These are phyloP conservation scores for Carassius carassius DNA, from an alignment of 2,113 vertebrate genomes.

Conservation along the genomic window DNA sequence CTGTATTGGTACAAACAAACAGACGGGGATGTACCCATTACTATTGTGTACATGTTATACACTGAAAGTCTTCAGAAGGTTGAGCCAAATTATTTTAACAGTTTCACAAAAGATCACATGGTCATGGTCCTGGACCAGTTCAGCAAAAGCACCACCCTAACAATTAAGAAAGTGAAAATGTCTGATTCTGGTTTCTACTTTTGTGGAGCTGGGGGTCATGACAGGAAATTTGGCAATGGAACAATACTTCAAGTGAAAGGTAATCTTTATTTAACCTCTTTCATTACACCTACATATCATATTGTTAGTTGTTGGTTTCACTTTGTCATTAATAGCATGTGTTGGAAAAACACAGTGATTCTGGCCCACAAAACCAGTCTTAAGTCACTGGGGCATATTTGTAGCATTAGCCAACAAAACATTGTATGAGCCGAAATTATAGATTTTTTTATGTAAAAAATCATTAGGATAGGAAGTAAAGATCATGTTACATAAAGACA, in stretches of 20 bases:
- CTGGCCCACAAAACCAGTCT: too few species aligned
- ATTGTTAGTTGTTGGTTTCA: neutral
- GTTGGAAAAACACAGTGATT: neutral
- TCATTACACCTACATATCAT: neutral
- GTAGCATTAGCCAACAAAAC: too few species aligned
- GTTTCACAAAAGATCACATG: neutral
- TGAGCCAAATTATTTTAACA: neutral
- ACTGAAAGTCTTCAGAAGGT: neutral
- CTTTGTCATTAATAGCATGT: neutral
- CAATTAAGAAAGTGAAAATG: neutral
- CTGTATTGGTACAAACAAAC: slow-evolving; percentile 25
- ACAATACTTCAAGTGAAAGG: slow-evolving; percentile 22
- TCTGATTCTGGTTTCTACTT: slow-evolving; percentile 44
- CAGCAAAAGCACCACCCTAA: neutral
- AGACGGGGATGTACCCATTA: neutral
- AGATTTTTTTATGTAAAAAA: too few species aligned
- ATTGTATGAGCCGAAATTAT: too few species aligned
- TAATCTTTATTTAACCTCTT: neutral
- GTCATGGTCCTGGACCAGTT: neutral
- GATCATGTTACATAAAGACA: too few species aligned
- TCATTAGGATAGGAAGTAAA: too few species aligned
- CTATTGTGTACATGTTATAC: neutral
- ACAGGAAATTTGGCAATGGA: slow-evolving; percentile 19
- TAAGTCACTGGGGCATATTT: too few species aligned
- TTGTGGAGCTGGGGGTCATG: slow-evolving; percentile 4